Percentiles rank a stretch among this genome's conserved stretches.
Evolutionary conservation across 2,797 vertebrate genomes (phyloP).

Genomic region (Chaunax sp.): DNA sequence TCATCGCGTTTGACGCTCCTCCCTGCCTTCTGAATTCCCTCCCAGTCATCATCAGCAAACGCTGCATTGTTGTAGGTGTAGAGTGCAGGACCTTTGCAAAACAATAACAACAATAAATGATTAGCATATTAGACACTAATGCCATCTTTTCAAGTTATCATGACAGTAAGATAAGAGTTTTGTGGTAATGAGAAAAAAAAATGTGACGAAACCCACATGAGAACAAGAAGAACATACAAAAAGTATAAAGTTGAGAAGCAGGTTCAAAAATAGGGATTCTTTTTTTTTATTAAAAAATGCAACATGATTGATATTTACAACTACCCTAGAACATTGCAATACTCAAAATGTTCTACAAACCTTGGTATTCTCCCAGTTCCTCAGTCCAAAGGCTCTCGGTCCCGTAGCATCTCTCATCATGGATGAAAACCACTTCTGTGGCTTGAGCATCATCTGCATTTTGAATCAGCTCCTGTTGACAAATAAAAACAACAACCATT

Average conservation of each 20-base stretch:
- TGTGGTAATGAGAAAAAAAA: background rate
- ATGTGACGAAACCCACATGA: background rate
- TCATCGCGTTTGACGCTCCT: constrained; percentile 86
- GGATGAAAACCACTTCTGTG: constrained; percentile 84
- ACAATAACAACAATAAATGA: background rate
- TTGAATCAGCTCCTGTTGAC: constrained; percentile 89
- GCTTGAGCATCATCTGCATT: constrained; percentile 88
- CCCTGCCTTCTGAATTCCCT: constrained; percentile 84
- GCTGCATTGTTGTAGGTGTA: constrained; percentile 87
- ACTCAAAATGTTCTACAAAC: constrained; percentile 59
- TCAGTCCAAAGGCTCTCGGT: constrained; percentile 72
- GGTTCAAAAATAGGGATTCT: no score
- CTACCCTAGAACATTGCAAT: background rate
- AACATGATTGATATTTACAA: background rate
- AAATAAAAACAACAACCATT: constrained; percentile 12
- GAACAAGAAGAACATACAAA: background rate
- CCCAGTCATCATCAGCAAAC: constrained; percentile 87
- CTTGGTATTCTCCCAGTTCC: constrained; percentile 83
- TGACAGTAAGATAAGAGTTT: background rate
- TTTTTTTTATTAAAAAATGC: no score
- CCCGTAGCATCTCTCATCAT: constrained; percentile 83
- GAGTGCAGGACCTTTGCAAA: constrained; percentile 85
- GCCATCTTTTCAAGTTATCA: background rate
- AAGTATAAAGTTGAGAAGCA: no score
- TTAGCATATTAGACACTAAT: background rate